Evolutionary conservation across 2,888 invertebrate species (phyloP), one percentile per base, ranked within the genome.

Genomic region (Dinocampus coccinellae): DNA sequence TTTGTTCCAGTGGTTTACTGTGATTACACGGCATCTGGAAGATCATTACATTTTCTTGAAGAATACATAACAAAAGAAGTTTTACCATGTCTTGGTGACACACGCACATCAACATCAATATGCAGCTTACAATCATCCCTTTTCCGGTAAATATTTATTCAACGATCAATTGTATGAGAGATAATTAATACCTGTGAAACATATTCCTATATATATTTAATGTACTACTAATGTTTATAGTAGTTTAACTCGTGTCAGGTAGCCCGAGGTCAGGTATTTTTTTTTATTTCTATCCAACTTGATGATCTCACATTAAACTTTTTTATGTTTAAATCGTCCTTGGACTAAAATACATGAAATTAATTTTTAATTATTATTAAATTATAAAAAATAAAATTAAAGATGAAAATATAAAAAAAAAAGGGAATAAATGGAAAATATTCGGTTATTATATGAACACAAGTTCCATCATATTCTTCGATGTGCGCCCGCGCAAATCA

Each of bases 41-140:
- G 95, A 79, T 92, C 95, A 0, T 85, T 96, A 77, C 92, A 93
- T 74, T 96, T 95, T 89, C 91, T 97, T 77, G 97, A 97, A 85
- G 95, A 96, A 81, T 96, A 94, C 86, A 91, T 97, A 68, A 86
- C 91, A 13, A 90, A 91, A 70, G 93, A 96, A 82, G 95, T 97
- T 13, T 89, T 97, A 74, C 94, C 95, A 7, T 92, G 92, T 66
- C 95, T 96, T 85, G 96, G 95, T 16, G 96, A 96, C 79, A 94
- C 94, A 4, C 92, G 93, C 83, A 92, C 95, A 1, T 95, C 95
- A 4, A 92, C 94, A 36, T 93, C 94, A 42, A 92, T 95, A 79
- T 95, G 96, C 20, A 95, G 96, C 22, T 90, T 95, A 65, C 97
- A 97, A 88, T 95, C 95, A 66, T 94, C 95, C 69, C 90, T 95